Evolutionary conservation across 2,113 vertebrate genomes (phyloP).

Genomic region (Puntigrus tetrazona): DNA sequence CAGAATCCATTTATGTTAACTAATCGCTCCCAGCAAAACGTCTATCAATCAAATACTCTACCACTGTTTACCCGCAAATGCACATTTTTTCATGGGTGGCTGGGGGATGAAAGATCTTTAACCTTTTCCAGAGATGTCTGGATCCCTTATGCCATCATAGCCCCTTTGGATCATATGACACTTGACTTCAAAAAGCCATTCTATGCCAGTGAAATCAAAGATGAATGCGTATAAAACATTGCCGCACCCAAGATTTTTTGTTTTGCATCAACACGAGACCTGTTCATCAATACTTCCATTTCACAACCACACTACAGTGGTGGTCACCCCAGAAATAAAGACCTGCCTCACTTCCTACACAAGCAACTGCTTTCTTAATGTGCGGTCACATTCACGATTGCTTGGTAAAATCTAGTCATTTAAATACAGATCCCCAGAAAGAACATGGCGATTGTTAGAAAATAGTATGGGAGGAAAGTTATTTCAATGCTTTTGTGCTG

Average conservation of each 20-base stretch:
- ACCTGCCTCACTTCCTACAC: not conserved
- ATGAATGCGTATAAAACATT: not conserved
- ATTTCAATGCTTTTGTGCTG: too few relatives aligned
- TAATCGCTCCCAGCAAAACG: not conserved
- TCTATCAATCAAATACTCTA: not conserved
- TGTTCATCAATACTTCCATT: not conserved
- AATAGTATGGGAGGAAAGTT: too few relatives aligned
- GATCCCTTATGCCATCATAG: constrained; percentile 25
- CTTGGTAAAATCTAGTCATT: not conserved
- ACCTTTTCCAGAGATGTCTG: not conserved
- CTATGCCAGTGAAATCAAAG: constrained; percentile 23
- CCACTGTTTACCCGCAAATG: not conserved
- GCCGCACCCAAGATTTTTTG: not conserved
- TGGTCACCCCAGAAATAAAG: not conserved
- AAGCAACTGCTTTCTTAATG: not conserved
- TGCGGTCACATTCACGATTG: not conserved
- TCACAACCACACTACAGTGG: not conserved
- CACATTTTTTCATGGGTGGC: not conserved
- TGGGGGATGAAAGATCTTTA: not conserved
- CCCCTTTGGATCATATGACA: not conserved
- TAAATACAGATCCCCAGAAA: not conserved
- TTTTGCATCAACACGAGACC: not conserved
- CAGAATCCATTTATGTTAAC: not conserved
- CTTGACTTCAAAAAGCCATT: constrained; percentile 34
- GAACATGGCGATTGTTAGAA: too few relatives aligned